Evolutionary conservation across 2,888 invertebrate genomes (phyloP).

Genomic region (Meliscaeva auricollis): DNA sequence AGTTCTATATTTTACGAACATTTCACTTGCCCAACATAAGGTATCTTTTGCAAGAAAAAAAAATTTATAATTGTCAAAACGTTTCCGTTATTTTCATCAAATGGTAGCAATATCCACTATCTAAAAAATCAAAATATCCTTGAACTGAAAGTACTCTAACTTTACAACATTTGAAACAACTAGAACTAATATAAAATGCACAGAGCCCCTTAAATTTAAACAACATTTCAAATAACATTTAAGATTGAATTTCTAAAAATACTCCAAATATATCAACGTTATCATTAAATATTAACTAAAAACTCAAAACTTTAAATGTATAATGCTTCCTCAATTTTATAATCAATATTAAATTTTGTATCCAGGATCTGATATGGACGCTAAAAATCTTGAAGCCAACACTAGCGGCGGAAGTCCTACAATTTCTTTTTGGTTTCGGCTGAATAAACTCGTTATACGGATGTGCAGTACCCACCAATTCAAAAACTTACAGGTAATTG

Average conservation of each 20-base stretch:
- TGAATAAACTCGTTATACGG: conserved; percentile 85
- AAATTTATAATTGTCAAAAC: too few species aligned
- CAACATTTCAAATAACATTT: too few species aligned
- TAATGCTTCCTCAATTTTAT: conserved; percentile 16
- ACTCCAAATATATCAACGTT: background rate
- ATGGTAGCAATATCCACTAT: too few species aligned
- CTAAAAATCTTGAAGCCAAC: conserved; percentile 81
- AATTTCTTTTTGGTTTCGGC: conserved; percentile 83
- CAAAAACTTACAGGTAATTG: conserved; percentile 89
- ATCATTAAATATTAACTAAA: background rate
- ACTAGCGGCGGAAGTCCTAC: conserved; percentile 82
- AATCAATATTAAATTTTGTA: background rate
- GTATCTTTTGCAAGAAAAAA: too few species aligned
- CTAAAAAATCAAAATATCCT: too few species aligned
- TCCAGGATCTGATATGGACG: conserved; percentile 79
- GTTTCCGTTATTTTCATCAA: too few species aligned
- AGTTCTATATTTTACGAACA: too few species aligned
- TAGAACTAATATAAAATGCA: too few species aligned
- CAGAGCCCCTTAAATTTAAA: too few species aligned
- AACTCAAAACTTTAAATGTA: background rate
- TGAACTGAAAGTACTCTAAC: too few species aligned
- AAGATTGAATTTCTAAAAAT: conserved; percentile 9
- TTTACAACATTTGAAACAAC: too few species aligned
- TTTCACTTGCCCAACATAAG: too few species aligned
- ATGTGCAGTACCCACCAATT: conserved; percentile 92